Evolutionary conservation across 1,140 invertebrate species (phyloP).

Genomic region (Lethocerus indicus): DNA sequence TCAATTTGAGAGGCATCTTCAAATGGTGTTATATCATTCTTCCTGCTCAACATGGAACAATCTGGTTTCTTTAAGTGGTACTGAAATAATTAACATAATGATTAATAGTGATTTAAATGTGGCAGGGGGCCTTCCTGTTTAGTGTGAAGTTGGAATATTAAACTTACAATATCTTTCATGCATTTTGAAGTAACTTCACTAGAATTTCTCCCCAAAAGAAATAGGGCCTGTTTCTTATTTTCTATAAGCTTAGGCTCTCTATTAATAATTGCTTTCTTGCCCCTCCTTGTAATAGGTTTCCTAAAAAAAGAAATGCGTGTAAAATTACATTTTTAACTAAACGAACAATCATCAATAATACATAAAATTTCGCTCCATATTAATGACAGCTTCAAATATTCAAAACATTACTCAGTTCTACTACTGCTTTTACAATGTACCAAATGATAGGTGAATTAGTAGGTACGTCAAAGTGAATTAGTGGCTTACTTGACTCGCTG

Average conservation of each 20-base stretch:
- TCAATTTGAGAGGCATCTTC: slow-evolving; percentile 70
- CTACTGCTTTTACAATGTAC: too few species aligned
- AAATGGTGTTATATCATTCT: slow-evolving; percentile 74
- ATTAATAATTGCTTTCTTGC: slow-evolving; percentile 64
- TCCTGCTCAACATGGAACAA: slow-evolving; percentile 52
- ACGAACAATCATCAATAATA: too few species aligned
- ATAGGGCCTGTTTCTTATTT: slow-evolving; percentile 68
- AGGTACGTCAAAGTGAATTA: too few species aligned
- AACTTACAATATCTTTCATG: slow-evolving; percentile 70
- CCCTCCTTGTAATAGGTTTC: slow-evolving; percentile 76
- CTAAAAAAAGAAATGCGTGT: slow-evolving; percentile 35
- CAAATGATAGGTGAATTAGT: too few species aligned
- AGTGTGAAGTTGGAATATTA: background rate
- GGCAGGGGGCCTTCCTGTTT: background rate
- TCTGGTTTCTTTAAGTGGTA: slow-evolving; percentile 75
- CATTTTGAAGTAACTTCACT: slow-evolving; percentile 54
- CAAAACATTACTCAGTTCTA: too few species aligned
- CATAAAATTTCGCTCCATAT: too few species aligned
- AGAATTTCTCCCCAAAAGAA: slow-evolving; percentile 71
- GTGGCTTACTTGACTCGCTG: too few species aligned
- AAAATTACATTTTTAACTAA: too few species aligned
- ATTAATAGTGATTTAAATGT: background rate
- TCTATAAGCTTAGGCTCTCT: slow-evolving; percentile 79
- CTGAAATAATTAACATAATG: slow-evolving; percentile 24
- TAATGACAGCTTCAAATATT: too few species aligned